Evolutionary conservation across 1,140 invertebrate genomes (phyloP).

Genomic region (Thereuonema tuberculata): DNA sequence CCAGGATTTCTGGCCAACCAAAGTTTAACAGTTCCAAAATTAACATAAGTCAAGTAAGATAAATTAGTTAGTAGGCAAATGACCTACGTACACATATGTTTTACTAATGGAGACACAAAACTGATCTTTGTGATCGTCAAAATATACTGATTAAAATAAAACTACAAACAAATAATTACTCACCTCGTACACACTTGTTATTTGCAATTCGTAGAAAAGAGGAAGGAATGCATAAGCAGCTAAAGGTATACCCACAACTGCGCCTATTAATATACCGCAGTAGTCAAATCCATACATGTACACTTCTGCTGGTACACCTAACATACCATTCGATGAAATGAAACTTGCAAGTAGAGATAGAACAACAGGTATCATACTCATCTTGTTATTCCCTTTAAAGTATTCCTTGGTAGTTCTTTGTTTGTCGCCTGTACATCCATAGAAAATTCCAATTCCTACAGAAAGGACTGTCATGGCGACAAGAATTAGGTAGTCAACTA

Average conservation of each 20-base stretch:
- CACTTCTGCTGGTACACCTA: background rate
- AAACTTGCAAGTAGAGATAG: background rate
- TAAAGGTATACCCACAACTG: conserved; percentile 6
- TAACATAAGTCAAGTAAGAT: no score
- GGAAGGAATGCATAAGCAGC: conserved; percentile 26
- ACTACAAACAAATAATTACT: no score
- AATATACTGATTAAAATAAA: no score
- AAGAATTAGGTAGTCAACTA: background rate
- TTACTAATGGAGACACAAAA: no score
- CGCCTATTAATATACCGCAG: background rate
- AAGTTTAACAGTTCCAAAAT: no score
- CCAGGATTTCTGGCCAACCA: no score
- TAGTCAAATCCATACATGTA: background rate
- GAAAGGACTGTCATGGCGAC: background rate
- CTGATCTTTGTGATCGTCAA: no score
- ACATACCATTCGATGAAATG: background rate
- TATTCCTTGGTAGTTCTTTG: background rate
- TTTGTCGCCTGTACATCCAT: background rate
- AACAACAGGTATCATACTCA: background rate
- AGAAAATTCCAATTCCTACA: background rate
- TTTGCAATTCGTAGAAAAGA: conserved; percentile 27
- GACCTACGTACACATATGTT: no score
- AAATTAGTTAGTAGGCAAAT: no score
- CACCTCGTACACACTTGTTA: conserved; percentile 31
- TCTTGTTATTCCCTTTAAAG: background rate